Percentiles rank a stretch among this genome's conserved stretches.
phyloP scores from a whole-genome alignment of 2,888 invertebrate genomes.

The Nomada flava region DNA sequence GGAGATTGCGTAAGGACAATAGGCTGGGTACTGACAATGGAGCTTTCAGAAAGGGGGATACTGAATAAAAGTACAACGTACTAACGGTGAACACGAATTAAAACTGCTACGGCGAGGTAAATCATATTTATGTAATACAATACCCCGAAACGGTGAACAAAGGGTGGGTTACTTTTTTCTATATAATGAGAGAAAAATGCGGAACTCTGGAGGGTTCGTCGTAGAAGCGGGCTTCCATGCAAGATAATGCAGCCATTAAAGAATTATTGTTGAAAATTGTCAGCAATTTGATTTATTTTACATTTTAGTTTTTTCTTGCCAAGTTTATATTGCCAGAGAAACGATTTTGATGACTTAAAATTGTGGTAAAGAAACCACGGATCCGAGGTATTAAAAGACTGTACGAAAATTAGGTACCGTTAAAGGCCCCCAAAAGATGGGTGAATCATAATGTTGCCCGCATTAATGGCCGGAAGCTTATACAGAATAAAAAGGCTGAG shows the following conservation, averaged over 20 bases:
- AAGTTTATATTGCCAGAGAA: no score
- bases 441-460: neutral
- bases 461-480: conserved; percentile 21
- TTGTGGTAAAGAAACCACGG: neutral
- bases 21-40: conserved; percentile 29
- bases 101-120: conserved; percentile 20
- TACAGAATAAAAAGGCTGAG: conserved; percentile 10
- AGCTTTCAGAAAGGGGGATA: conserved; percentile 19
- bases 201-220: neutral
- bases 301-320: no score
- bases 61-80: conserved; percentile 10
- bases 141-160: neutral
- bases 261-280: no score
- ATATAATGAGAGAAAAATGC: neutral
- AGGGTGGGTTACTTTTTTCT: neutral
- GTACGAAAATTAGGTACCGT: conserved; percentile 16
- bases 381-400: neutral
- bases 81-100: conserved; percentile 7
- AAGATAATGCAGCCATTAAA: no score
- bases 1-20: conserved; percentile 30
- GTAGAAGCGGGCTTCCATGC: no score
- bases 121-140: conserved; percentile 2
- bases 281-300: no score
- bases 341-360: no score
- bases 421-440: neutral